A percentile compares a stretch with the other conserved stretches of the same genome.
phyloP scores from a whole-genome alignment of 2,888 invertebrate genomes.

The Nasonovia ribisnigri region DNA sequence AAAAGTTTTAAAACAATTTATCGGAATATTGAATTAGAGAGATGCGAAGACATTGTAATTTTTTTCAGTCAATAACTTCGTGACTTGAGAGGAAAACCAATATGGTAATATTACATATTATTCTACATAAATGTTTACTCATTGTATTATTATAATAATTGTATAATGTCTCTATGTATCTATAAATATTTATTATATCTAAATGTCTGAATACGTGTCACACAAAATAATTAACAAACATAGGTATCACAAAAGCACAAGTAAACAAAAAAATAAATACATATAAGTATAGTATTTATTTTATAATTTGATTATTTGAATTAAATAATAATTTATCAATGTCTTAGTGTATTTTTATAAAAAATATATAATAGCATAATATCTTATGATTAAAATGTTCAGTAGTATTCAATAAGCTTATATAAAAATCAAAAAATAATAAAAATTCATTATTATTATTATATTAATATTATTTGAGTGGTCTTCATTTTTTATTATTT shows the following conservation, averaged over 20 bases:
- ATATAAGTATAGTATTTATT: too few species aligned
- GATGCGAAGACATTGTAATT: background rate
- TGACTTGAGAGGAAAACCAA: background rate
- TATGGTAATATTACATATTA: background rate
- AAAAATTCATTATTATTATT: too few species aligned
- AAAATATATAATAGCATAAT: background rate
- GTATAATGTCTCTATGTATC: background rate
- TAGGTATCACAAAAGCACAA: background rate
- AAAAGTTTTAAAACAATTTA: constrained; percentile 22
- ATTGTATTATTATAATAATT: background rate
- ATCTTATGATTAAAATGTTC: background rate
- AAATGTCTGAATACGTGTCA: background rate
- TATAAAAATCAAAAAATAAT: background rate
- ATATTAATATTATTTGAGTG: background rate
- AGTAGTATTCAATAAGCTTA: background rate
- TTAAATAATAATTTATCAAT: background rate
- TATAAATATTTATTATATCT: background rate
- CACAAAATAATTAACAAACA: background rate
- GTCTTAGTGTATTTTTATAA: background rate
- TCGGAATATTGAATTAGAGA: background rate
- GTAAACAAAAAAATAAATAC: background rate
- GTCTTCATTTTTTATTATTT: background rate
- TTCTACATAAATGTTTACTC: background rate
- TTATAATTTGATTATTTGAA: too few species aligned
- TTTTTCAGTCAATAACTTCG: background rate